These are phyloP conservation scores for Pan paniscus DNA, from an alignment of 2,113 vertebrate species.

Conservation along the genomic window DNA sequence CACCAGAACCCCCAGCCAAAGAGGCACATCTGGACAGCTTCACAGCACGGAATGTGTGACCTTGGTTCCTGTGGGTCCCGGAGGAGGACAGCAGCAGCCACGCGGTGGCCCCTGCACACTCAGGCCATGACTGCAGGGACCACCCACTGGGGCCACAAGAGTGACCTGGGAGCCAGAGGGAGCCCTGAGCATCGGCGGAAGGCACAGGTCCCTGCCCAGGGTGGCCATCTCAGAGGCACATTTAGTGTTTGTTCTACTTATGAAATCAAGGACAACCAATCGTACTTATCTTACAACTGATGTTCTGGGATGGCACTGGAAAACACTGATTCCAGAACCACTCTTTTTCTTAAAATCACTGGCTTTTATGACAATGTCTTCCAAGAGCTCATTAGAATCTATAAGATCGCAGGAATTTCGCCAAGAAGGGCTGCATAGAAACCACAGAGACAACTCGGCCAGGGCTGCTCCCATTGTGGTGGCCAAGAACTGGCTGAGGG, in stretches of 20 bases:
- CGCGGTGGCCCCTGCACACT: rapidly evolving
- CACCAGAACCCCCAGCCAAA: not conserved
- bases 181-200: rapidly evolving
- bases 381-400: not conserved
- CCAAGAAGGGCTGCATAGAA: not conserved
- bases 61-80: not conserved
- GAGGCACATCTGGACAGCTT: too few species aligned
- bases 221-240: rapidly evolving
- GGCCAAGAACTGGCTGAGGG: not conserved
- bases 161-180: not conserved
- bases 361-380: not conserved
- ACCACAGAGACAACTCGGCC: rapidly evolving
- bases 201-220: not conserved
- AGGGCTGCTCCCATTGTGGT: rapidly evolving
- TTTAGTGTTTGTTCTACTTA: not conserved
- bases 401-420: not conserved
- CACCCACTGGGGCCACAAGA: not conserved
- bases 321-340: not conserved
- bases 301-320: not conserved
- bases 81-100: not conserved
- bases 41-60: rapidly evolving
- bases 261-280: rapidly evolving
- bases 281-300: too few species aligned
- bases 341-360: not conserved
- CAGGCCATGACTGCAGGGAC: not conserved